A percentile compares a stretch with the other conserved stretches of the same genome.
Evolutionary conservation across 2,888 invertebrate species (phyloP).

Genomic region (Carterocephalus palaemon): DNA sequence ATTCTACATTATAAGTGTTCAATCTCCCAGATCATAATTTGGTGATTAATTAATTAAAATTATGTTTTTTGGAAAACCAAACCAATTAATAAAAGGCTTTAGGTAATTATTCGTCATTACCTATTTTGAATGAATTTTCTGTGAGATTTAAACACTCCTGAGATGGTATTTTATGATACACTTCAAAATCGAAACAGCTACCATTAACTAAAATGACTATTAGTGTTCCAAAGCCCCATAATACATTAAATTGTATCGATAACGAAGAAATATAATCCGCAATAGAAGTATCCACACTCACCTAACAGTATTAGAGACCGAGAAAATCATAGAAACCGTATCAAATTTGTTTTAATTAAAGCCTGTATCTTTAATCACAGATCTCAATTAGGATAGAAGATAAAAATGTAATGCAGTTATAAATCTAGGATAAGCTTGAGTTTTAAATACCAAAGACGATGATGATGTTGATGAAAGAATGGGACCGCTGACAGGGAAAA

Average conservation of each 20-base stretch:
- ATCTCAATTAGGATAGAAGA: not conserved
- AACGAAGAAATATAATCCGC: not conserved
- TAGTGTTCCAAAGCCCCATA: not conserved
- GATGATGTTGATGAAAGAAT: conserved; percentile 21
- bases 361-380: not conserved
- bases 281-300: not conserved
- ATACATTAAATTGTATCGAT: not conserved
- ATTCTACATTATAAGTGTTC: too few species aligned
- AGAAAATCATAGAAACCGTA: conserved; percentile 12
- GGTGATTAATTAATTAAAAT: too few species aligned
- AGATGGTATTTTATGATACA: too few species aligned
- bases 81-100: too few species aligned
- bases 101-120: too few species aligned
- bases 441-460: conserved; percentile 11
- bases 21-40: too few species aligned
- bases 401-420: conserved; percentile 1
- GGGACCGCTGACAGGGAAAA: conserved; percentile 22
- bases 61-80: too few species aligned
- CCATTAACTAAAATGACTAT: too few species aligned
- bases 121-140: too few species aligned
- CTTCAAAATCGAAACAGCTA: too few species aligned
- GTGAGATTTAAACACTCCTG: too few species aligned
- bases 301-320: conserved; percentile 1
- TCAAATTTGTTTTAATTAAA: conserved; percentile 15
- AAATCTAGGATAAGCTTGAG: conserved; percentile 5